Evolutionary conservation across 2,113 vertebrate genomes (phyloP).

Genomic region (Vimba vimba): DNA sequence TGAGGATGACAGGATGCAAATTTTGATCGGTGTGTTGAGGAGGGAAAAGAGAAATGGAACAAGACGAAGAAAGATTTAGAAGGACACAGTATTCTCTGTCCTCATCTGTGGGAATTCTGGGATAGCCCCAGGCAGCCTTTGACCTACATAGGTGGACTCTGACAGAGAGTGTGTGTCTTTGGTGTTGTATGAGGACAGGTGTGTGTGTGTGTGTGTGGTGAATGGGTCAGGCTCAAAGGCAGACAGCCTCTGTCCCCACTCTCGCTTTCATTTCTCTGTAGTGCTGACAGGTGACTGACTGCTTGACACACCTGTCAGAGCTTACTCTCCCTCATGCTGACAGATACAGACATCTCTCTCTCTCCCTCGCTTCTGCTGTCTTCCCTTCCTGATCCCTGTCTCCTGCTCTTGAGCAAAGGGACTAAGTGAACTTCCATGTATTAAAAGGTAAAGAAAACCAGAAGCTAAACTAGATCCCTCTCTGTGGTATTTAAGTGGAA

Average conservation of each 20-base stretch:
- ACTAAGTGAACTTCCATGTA: conserved; percentile 8
- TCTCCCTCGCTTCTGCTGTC: not conserved
- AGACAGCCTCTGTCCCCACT: conserved; percentile 62
- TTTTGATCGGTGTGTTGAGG: conserved; percentile 14
- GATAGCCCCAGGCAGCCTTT: conserved; percentile 66
- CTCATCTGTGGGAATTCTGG: conserved; percentile 58
- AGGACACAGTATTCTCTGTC: conserved; percentile 14
- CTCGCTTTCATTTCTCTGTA: conserved; percentile 42
- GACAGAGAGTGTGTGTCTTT: conserved; percentile 57
- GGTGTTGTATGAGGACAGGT: conserved; percentile 38
- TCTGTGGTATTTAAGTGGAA: conserved; percentile 14
- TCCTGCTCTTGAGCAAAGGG: conserved; percentile 30
- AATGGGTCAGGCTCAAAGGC: conserved; percentile 61
- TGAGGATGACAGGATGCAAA: conserved; percentile 27
- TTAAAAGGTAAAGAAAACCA: conserved; percentile 18
- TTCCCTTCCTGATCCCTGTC: not conserved
- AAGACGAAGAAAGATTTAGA: conserved; percentile 20
- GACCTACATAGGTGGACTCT: conserved; percentile 71
- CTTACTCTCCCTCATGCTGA: conserved; percentile 8
- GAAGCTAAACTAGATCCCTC: conserved; percentile 7
- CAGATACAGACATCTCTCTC: conserved; percentile 46
- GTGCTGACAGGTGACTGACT: conserved; percentile 36
- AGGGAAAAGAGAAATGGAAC: not conserved
- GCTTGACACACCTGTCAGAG: conserved; percentile 36
- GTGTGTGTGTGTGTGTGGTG: conserved; percentile 41